Base-by-base conservation (phyloP, 2,113 vertebrate genomes). In the Himantopus leucocephalus region DNA sequence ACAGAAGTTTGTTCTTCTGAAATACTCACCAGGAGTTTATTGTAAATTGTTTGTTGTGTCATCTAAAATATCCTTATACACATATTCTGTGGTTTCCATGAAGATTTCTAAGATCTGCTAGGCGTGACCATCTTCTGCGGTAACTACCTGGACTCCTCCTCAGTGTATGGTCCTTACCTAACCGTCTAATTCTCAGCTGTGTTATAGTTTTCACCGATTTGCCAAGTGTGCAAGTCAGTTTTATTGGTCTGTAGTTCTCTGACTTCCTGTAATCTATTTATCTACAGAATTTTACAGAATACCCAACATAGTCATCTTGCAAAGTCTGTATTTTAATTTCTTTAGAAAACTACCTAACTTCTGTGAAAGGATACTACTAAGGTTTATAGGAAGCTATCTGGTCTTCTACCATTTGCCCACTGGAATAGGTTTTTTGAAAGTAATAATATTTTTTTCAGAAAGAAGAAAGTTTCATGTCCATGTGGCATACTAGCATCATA, bases 91-190 rank as follows among this genome's bases (percentile, higher is more conserved):
- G 17, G 13, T 71, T 79, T 89, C 56, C 27, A 22, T 10, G 6
- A 58, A 75, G 20, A 67, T 58, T 79, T 89, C 24, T 52, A 29
- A 32, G 21, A 10, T 71, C 10, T 52, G 22, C 9, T 45, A 66
- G 17, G 6, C 12, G 19, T 43, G 13, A 11, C 20, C 8, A 10
- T 82, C 47, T 71, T 41, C 26, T n/a, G 0, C 3, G 2, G 12
- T 43, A 88, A 20, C 19, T 73, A 18, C 16, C 12, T 74, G 75
- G 20, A 41, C 4, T 23, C 10, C 2, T 72, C 16, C 8, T 50
- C 39, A 18, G 5, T 10, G 17, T 55, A 21, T 12, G 30, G 10
- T 81, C 39, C 32, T 59, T 68, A 32, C 26, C 20, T 60, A 56
- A 58, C 26, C 39, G 8, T 52, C 29, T 73, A 34, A 71, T 88